Base-by-base conservation (phyloP, 2,888 invertebrate species). In the Acanthosepion esculentum region DNA sequence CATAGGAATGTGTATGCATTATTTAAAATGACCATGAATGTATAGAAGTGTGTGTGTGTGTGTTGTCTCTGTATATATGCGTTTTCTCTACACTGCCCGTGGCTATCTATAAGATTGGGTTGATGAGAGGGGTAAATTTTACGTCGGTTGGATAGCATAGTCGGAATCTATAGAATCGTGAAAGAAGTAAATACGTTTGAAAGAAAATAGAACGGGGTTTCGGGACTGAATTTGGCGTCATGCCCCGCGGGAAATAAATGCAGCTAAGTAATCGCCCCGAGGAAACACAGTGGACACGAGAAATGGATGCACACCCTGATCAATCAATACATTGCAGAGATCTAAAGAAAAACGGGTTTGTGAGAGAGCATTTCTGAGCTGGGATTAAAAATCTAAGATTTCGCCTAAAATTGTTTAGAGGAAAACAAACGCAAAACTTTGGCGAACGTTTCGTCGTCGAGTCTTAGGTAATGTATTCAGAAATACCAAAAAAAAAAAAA, bases 171-270 rank as follows among this genome's bases (percentile, higher is more conserved):
- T 78, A n/a, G 78, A 78, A 78, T n/a, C 29, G 78, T 29, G 78
- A 78, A 78, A 78, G 78, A 78, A 29, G 78, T 78, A 78, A 78
- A 29, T 78, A 78, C 29, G n/a, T 78, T n/a, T 78, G 78, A 78
- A 78, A 78, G 78, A 78, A 78, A n/a, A 78, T 78, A 78, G 78
- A 78, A 78, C 78, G 78, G n/a, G n/a, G n/a, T n/a, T 78, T 78
- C 78, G 78, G 10, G n/a, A n/a, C 78, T 78, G 78, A n/a, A 78
- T 78, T 29, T 78, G 78, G 78, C 78, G n/a, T 78, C n/a, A 78
- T 78, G 78, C 29, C 78, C n/a, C n/a, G 78, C 78, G 78, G 78
- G 29, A n/a, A 78, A n/a, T 29, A 78, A 78, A 29, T n/a, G n/a
- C 55, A 55, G 18, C 18, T 18, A 55, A 55, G 55, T 18, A 55